These are phyloP conservation scores for Sus cebifrons DNA, from an alignment of 2,797 vertebrate genomes.

Conservation along the genomic window DNA sequence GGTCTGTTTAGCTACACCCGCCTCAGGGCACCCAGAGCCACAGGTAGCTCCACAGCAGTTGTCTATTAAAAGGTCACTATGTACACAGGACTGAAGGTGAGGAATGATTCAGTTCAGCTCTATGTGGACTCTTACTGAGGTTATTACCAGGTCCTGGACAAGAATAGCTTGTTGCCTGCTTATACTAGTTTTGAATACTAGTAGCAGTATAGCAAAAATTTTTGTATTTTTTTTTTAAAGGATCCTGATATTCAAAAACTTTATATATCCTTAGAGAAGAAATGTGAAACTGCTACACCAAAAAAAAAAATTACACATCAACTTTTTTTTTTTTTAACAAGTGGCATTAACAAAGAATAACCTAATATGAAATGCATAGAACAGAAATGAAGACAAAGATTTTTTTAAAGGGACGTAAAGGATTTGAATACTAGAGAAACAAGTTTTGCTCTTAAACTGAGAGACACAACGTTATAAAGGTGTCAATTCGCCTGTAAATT, in stretches of 20 bases:
- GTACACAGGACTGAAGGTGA: neutral
- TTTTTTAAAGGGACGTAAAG: neutral
- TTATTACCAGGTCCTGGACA: neutral
- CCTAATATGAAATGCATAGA: neutral
- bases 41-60: neutral
- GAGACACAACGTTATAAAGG: constrained; percentile 16
- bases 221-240: neutral
- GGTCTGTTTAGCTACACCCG: neutral
- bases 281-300: neutral
- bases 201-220: neutral
- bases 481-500: neutral
- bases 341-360: neutral
- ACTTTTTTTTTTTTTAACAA: constrained; percentile 24
- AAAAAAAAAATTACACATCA: constrained; percentile 12
- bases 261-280: neutral
- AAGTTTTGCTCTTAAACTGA: neutral
- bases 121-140: neutral
- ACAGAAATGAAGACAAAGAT: constrained; percentile 44
- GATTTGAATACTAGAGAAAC: neutral
- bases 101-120: neutral
- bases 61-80: neutral
- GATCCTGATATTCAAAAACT: neutral
- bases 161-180: neutral
- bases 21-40: neutral
- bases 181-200: neutral